Percentiles rank a stretch among this genome's conserved stretches.
Evolutionary conservation across 2,888 invertebrate species (phyloP).

Genomic region (Drosophila basisetae): DNA sequence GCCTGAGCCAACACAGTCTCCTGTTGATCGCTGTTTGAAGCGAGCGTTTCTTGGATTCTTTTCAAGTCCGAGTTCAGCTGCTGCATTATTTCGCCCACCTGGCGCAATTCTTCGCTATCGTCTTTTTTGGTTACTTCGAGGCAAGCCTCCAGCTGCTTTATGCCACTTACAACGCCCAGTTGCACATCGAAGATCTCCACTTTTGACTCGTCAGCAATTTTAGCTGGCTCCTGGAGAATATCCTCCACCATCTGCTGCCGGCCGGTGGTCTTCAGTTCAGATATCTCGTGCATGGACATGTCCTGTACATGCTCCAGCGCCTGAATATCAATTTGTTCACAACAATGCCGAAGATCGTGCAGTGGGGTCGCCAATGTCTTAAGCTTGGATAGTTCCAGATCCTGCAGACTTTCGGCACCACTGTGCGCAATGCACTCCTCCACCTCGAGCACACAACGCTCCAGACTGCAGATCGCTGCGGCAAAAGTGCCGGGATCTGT

Average conservation of each 20-base stretch:
- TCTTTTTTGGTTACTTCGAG: slow-evolving; percentile 67
- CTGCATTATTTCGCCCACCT: slow-evolving; percentile 74
- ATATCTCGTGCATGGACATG: slow-evolving; percentile 87
- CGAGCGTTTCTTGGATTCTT: slow-evolving; percentile 65
- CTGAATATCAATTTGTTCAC: slow-evolving; percentile 79
- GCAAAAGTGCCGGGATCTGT: slow-evolving; percentile 81
- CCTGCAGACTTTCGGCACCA: slow-evolving; percentile 61
- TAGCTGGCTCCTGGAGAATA: slow-evolving; percentile 35
- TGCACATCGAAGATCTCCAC: slow-evolving; percentile 59
- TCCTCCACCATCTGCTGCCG: slow-evolving; percentile 62
- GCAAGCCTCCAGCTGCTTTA: slow-evolving; percentile 82
- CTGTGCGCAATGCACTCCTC: slow-evolving; percentile 73
- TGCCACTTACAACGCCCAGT: slow-evolving; percentile 76
- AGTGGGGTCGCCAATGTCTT: slow-evolving; percentile 76
- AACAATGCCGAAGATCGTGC: slow-evolving; percentile 79
- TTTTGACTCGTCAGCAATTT: slow-evolving; percentile 35
- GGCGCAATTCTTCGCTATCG: slow-evolving; percentile 66
- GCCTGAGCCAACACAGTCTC: slow-evolving; percentile 71
- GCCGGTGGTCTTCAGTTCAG: slow-evolving; percentile 86
- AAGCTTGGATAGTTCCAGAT: slow-evolving; percentile 65
- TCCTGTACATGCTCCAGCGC: slow-evolving; percentile 86
- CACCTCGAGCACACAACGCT: slow-evolving; percentile 81
- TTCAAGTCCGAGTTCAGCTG: slow-evolving; percentile 76
- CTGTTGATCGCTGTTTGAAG: slow-evolving; percentile 59
- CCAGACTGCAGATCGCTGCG: slow-evolving; percentile 78